A percentile compares a stretch with the other conserved stretches of the same genome.
phyloP scores from a whole-genome alignment of 2,113 vertebrate genomes.

The Cyprinodon variegatus region DNA sequence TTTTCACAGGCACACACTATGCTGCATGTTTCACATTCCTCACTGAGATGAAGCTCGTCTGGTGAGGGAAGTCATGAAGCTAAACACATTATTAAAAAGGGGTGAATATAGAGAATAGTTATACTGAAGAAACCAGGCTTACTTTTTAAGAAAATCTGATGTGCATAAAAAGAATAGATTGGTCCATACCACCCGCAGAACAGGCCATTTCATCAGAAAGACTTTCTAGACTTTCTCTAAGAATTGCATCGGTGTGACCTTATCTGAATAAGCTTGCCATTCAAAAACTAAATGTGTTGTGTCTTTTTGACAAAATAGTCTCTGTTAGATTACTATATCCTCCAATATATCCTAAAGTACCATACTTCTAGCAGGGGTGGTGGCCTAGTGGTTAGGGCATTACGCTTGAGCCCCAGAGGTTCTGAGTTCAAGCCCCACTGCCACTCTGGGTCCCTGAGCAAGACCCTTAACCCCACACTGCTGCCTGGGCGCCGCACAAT shows the following conservation, averaged over 20 bases:
- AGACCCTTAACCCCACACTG: too few species aligned
- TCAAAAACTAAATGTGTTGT: too few species aligned
- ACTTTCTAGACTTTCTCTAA: not conserved
- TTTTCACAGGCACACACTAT: slow-evolving; percentile 19
- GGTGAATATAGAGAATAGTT: not conserved
- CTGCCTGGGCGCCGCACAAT: too few species aligned
- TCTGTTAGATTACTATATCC: too few species aligned
- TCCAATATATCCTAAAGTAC: too few species aligned
- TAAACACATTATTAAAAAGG: not conserved
- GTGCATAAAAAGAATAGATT: not conserved
- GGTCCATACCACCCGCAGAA: not conserved
- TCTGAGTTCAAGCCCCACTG: too few species aligned
- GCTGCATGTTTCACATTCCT: slow-evolving; percentile 44
- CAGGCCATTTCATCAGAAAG: not conserved
- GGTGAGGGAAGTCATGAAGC: slow-evolving; percentile 1
- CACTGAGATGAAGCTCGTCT: slow-evolving; percentile 39
- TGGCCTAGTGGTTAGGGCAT: too few species aligned
- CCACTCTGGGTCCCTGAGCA: too few species aligned
- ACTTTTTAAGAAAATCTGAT: not conserved
- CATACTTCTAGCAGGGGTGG: too few species aligned
- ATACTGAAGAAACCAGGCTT: not conserved
- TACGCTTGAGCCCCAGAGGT: too few species aligned
- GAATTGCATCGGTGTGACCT: not conserved
- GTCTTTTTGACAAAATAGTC: too few species aligned
- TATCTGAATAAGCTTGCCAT: not conserved